Evolutionary conservation across 2,888 invertebrate species (phyloP).

Genomic region (Nemotelus pantherinus): DNA sequence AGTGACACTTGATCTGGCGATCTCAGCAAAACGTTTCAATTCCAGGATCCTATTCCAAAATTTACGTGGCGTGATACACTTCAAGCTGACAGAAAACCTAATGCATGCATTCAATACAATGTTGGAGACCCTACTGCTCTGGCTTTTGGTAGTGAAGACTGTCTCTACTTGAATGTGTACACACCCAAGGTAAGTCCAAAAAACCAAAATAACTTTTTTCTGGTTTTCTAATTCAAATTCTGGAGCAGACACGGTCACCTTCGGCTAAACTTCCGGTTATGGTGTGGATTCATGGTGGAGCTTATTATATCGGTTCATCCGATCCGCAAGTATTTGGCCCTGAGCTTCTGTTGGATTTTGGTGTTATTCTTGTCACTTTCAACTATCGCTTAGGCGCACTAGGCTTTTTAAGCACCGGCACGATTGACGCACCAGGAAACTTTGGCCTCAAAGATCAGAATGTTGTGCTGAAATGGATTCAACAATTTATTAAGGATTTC

Average conservation of each 20-base stretch:
- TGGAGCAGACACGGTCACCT: not conserved
- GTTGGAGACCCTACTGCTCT: not conserved
- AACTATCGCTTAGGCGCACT: slow-evolving; percentile 72
- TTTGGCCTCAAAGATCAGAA: slow-evolving; percentile 71
- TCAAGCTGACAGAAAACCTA: not conserved
- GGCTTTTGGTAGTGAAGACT: not conserved
- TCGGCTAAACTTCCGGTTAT: slow-evolving; percentile 66
- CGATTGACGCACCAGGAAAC: slow-evolving; percentile 69
- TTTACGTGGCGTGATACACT: not conserved
- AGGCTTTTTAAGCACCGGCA: slow-evolving; percentile 70
- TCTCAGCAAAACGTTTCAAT: not conserved
- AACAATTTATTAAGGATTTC: slow-evolving; percentile 68
- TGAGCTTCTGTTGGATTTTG: slow-evolving; percentile 71
- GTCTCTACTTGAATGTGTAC: slow-evolving; percentile 7
- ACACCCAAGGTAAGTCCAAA: not conserved
- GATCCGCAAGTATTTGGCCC: slow-evolving; percentile 72
- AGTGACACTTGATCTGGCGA: too few species aligned
- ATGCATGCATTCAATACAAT: not conserved
- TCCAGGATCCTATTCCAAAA: not conserved
- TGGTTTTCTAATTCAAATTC: not conserved
- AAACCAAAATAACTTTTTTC: not conserved
- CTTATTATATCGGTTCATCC: slow-evolving; percentile 74
- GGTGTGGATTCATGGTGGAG: slow-evolving; percentile 70
- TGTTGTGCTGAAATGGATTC: slow-evolving; percentile 68
- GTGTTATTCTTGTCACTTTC: slow-evolving; percentile 71